These are phyloP conservation scores for Oegoconia quadripuncta DNA, from an alignment of 2,888 invertebrate genomes.

Conservation along the genomic window DNA sequence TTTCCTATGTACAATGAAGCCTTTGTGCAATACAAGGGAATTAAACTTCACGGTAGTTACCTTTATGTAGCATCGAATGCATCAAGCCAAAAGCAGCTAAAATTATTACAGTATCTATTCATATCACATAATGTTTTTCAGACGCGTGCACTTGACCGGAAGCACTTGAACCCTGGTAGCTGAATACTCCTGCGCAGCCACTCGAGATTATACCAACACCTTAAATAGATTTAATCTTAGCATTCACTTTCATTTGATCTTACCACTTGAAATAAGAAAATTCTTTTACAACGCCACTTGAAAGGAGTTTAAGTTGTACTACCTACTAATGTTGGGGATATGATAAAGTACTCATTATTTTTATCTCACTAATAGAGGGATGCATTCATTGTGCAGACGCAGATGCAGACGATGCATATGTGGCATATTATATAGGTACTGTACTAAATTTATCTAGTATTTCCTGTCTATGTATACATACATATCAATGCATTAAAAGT, in stretches of 20 bases:
- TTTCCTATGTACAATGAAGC: too few relatives aligned
- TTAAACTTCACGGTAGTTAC: too few relatives aligned
- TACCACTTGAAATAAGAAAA: conserved; percentile 55
- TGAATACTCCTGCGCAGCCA: conserved; percentile 24
- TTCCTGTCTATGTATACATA: too few relatives aligned
- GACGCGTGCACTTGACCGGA: conserved; percentile 46
- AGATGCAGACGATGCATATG: too few relatives aligned
- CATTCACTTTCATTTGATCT: conserved; percentile 57
- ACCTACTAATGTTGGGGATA: background rate
- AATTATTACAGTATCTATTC: conserved; percentile 18
- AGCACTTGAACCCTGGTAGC: conserved; percentile 50
- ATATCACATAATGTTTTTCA: conserved; percentile 1
- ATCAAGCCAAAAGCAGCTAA: conserved; percentile 11
- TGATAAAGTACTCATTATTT: background rate
- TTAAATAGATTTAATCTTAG: conserved; percentile 60
- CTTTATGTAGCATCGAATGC: too few relatives aligned
- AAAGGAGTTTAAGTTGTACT: conserved; percentile 14
- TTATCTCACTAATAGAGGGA: too few relatives aligned
- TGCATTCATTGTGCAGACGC: too few relatives aligned
- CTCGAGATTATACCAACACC: conserved; percentile 68
- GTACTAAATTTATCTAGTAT: too few relatives aligned
- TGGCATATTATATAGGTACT: too few relatives aligned
- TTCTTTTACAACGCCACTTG: conserved; percentile 19
- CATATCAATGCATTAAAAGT: too few relatives aligned
- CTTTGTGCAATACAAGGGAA: too few relatives aligned